Conservation (phyloP, 2,797 vertebrate species). For the Pyrocephalus nanus region DNA sequence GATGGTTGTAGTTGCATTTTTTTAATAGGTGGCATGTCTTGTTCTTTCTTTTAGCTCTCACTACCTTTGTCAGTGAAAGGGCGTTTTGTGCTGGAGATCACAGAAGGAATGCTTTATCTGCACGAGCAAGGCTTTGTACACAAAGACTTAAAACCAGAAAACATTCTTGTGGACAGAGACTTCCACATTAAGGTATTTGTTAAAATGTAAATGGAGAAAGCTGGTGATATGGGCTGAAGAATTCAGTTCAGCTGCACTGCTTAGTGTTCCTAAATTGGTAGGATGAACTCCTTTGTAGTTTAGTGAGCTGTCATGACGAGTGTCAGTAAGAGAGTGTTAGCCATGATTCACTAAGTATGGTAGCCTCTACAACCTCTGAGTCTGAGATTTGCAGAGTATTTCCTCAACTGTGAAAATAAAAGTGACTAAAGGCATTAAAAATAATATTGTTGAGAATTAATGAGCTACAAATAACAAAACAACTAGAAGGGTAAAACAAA, state of each 20-base stretch:
- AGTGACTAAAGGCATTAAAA: background rate
- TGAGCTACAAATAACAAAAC: background rate
- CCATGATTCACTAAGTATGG: background rate
- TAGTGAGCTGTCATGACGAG: background rate
- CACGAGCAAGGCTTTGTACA: slow-evolving; percentile 85
- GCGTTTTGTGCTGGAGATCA: slow-evolving; percentile 88
- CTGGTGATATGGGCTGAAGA: background rate
- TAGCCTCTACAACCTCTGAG: background rate
- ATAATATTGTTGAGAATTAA: background rate
- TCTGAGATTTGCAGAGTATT: background rate
- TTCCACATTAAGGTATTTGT: slow-evolving; percentile 92
- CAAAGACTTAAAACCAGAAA: slow-evolving; percentile 96
- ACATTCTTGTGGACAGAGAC: slow-evolving; percentile 90
- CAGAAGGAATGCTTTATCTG: slow-evolving; percentile 94
- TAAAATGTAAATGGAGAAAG: background rate
- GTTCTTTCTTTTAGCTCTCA: slow-evolving; percentile 74
- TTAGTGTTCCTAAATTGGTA: background rate
- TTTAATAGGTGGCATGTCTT: background rate
- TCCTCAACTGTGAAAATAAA: background rate
- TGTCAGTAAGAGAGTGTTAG: background rate
- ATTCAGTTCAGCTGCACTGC: background rate
- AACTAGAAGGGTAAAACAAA: background rate
- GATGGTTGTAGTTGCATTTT: background rate
- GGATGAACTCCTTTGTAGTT: background rate
- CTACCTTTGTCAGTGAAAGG: slow-evolving; percentile 89